phyloP scores from a whole-genome alignment of 2,113 vertebrate species.

The Ploceus nigricollis region DNA sequence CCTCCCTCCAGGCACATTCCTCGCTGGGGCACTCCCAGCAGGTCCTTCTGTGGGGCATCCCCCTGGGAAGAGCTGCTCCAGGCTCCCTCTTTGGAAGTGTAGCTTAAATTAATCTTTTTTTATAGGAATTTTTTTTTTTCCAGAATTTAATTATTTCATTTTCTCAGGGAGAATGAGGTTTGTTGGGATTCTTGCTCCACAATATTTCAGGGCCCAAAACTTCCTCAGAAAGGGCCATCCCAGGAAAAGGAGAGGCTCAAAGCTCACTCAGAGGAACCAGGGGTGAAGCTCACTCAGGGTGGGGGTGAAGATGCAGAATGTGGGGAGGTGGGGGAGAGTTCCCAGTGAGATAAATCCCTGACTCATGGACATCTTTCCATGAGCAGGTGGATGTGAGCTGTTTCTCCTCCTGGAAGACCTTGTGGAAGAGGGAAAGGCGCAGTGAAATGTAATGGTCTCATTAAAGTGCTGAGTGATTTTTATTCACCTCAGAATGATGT shows the following conservation, averaged over 20 bases:
- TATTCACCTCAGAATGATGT: constrained; percentile 55
- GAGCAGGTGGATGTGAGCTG: neutral
- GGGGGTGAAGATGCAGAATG: neutral
- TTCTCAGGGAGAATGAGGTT: neutral
- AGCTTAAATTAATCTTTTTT: neutral
- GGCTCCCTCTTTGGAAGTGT: neutral
- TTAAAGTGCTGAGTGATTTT: constrained; percentile 59
- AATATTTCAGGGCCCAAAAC: neutral
- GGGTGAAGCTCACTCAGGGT: neutral
- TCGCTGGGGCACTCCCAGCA: neutral
- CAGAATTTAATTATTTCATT: neutral
- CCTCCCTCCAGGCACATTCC: neutral
- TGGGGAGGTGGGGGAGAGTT: neutral
- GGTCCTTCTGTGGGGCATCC: neutral
- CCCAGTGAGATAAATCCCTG: neutral
- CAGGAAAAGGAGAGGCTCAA: neutral
- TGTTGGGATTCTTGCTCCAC: neutral
- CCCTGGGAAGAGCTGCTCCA: neutral
- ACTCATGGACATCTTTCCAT: neutral
- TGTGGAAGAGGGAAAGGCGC: neutral
- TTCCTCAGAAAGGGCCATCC: neutral
- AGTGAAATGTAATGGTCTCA: constrained; percentile 46
- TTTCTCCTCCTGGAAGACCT: constrained; percentile 24
- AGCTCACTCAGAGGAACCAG: neutral
- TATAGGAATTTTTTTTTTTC: neutral